Evolutionary conservation across 2,888 invertebrate genomes (phyloP).

Genomic region (Drosophila pegasa): DNA sequence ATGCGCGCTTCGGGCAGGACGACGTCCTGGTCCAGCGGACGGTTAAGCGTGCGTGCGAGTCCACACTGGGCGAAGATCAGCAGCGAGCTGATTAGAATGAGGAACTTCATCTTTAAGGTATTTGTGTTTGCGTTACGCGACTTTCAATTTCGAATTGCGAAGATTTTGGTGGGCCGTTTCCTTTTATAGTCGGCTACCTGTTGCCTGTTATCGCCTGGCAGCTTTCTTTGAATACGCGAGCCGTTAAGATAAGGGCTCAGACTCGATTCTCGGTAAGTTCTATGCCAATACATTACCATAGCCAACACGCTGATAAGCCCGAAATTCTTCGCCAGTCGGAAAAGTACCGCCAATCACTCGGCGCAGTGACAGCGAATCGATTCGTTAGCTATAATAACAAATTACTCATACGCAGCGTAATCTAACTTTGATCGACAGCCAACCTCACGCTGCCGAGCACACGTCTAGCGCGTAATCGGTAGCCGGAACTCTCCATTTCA

Average conservation of each 20-base stretch:
- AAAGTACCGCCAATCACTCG: conserved; percentile 21
- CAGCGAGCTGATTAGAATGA: conserved; percentile 35
- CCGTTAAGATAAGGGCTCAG: conserved; percentile 47
- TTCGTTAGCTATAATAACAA: conserved; percentile 6
- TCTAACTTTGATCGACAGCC: conserved; percentile 50
- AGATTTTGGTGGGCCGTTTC: conserved; percentile 23
- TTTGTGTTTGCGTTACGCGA: conserved; percentile 22
- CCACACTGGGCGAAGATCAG: conserved; percentile 30
- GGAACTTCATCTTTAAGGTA: conserved; percentile 50
- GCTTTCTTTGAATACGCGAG: conserved; percentile 53
- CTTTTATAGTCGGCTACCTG: conserved; percentile 56
- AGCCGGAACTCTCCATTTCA: conserved; percentile 30
- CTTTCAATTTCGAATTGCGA: conserved; percentile 47
- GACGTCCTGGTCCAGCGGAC: conserved; percentile 42
- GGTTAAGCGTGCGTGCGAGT: conserved; percentile 21
- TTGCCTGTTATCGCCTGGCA: conserved; percentile 44
- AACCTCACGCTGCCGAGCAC: conserved; percentile 38
- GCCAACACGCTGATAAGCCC: conserved; percentile 54
- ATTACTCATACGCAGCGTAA: conserved; percentile 66
- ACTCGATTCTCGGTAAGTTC: conserved; percentile 57
- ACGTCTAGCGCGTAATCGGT: conserved; percentile 16
- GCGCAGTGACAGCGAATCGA: conserved; percentile 19
- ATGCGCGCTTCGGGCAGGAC: conserved; percentile 59
- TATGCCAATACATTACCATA: conserved; percentile 66
- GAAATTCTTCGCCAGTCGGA: conserved; percentile 20